Evolutionary conservation across 1,140 invertebrate genomes (phyloP).

Genomic region (Arion vulgaris): DNA sequence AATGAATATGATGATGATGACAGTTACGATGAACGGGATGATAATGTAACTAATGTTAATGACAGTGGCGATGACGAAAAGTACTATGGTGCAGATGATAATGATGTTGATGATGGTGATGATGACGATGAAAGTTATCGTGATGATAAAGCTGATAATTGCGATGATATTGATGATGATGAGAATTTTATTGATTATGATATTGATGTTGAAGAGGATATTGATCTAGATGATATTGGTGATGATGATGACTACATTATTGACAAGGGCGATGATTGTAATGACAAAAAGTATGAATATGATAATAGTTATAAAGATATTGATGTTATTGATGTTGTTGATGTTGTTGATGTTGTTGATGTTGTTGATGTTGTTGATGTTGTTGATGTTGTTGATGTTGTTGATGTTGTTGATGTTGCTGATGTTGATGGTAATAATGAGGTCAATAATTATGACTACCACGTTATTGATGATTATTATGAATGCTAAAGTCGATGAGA

Average conservation of each 20-base stretch:
- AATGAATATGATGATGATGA: neutral
- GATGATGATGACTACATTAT: slow-evolving; percentile 1
- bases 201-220: neutral
- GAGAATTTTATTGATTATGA: neutral
- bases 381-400: neutral
- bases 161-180: slow-evolving; percentile 7
- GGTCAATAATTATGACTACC: neutral
- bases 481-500: neutral
- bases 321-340: neutral
- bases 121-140: neutral
- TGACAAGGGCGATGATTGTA: neutral
- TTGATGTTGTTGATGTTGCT: neutral
- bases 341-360: neutral
- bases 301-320: neutral
- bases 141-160: neutral
- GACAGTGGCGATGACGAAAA: neutral
- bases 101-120: slow-evolving; percentile 14
- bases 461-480: neutral
- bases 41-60: too few species aligned
- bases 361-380: neutral
- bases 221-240: neutral
- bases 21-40: neutral
- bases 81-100: neutral
- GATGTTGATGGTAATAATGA: slow-evolving; percentile 8
- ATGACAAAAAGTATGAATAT: neutral